Evolutionary conservation across 2,113 vertebrate species (phyloP).

Genomic region (Pteropus alecto): DNA sequence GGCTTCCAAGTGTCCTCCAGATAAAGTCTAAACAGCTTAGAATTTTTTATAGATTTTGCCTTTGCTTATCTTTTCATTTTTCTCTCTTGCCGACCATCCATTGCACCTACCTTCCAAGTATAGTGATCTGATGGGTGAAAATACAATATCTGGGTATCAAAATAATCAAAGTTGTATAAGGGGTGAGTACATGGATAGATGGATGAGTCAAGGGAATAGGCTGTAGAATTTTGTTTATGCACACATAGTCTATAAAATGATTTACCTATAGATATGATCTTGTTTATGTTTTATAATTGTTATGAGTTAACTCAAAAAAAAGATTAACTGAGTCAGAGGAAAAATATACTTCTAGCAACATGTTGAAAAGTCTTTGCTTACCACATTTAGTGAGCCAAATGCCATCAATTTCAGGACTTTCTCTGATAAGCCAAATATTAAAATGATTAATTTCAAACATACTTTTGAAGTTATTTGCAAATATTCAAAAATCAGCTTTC

Average conservation of each 20-base stretch:
- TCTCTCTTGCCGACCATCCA: neutral
- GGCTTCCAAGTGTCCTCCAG: neutral
- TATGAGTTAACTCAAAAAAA: conserved; percentile 9
- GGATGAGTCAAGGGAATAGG: neutral
- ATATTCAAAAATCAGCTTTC: neutral
- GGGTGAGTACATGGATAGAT: neutral
- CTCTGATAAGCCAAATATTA: neutral
- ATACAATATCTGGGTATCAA: neutral
- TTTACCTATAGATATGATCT: neutral
- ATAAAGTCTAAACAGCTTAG: neutral
- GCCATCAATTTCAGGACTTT: neutral
- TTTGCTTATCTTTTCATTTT: neutral
- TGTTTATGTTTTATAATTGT: conserved; percentile 14
- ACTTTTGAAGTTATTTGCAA: conserved; percentile 53
- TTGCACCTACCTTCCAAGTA: neutral
- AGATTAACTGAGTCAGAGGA: neutral
- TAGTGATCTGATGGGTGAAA: neutral
- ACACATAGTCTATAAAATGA: neutral
- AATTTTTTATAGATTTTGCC: neutral
- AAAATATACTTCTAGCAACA: neutral
- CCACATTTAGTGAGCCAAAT: neutral
- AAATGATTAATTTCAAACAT: conserved; percentile 23
- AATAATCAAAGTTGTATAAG: neutral
- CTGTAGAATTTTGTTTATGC: neutral
- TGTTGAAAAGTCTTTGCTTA: neutral